phyloP scores from a whole-genome alignment of 2,888 invertebrate genomes.

The Apoderus coryli region DNA sequence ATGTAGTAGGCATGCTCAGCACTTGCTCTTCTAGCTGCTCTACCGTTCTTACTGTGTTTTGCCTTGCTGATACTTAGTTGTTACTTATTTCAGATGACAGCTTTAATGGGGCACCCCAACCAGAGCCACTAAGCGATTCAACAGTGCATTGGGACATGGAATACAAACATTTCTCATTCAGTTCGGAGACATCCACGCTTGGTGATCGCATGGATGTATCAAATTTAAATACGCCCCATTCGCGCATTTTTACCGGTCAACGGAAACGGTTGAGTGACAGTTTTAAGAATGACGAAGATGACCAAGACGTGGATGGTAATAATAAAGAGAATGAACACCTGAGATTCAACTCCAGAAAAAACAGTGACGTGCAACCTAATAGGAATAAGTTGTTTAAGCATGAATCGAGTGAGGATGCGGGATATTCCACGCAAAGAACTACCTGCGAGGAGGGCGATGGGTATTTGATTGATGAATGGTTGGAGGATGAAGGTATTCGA shows the following conservation, averaged over 20 bases:
- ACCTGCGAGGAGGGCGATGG: constrained; percentile 4
- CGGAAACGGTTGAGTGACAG: constrained; percentile 32
- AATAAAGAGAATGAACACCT: no score
- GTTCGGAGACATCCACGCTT: constrained; percentile 18
- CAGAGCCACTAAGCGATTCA: no score
- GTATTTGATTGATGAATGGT: constrained; percentile 1
- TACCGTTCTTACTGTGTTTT: no score
- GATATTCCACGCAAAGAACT: no score
- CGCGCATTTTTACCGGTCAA: constrained; percentile 28
- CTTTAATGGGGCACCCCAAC: constrained; percentile 1
- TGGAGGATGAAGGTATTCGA: not conserved
- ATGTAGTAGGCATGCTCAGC: no score
- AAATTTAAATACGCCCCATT: constrained; percentile 27
- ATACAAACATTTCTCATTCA: constrained; percentile 25
- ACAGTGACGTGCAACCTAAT: no score
- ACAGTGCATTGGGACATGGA: constrained; percentile 31
- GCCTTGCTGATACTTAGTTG: no score
- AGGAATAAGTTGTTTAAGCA: no score
- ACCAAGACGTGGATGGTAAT: no score
- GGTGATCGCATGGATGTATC: constrained; percentile 27
- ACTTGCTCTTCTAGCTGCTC: no score
- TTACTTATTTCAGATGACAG: not conserved
- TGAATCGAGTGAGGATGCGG: no score
- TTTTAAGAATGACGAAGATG: constrained; percentile 24
- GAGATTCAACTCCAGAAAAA: no score